Conservation (phyloP, 2,888 invertebrate genomes). For the Vanessa cardui region DNA sequence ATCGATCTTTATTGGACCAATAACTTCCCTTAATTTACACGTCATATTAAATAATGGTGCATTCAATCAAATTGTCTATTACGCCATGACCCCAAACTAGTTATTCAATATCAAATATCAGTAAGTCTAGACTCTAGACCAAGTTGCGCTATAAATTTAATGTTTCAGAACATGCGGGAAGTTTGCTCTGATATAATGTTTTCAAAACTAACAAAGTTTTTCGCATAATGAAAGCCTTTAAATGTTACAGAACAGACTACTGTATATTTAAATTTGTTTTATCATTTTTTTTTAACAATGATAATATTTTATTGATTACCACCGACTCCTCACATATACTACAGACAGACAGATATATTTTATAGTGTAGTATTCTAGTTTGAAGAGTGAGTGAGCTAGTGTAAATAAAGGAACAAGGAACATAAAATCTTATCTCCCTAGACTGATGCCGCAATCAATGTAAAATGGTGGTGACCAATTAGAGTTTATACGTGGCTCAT, state of each 20-base stretch:
- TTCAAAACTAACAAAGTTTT: slow-evolving; percentile 38
- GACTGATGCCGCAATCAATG: too few relatives aligned
- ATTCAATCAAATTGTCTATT: slow-evolving; percentile 4
- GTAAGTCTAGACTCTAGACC: slow-evolving; percentile 46
- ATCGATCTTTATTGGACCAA: background rate
- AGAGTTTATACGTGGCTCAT: too few relatives aligned
- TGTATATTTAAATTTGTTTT: background rate
- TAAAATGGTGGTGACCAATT: too few relatives aligned
- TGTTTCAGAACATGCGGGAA: slow-evolving; percentile 45
- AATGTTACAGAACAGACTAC: slow-evolving; percentile 27
- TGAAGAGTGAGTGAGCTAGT: too few relatives aligned
- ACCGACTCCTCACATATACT: too few relatives aligned
- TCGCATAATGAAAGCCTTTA: slow-evolving; percentile 39
- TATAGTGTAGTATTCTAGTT: too few relatives aligned
- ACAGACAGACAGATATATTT: too few relatives aligned
- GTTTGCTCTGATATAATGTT: slow-evolving; percentile 44
- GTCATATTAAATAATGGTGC: background rate
- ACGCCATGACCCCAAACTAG: slow-evolving; percentile 6
- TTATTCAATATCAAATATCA: slow-evolving; percentile 34
- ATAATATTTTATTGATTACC: too few relatives aligned
- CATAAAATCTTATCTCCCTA: too few relatives aligned
- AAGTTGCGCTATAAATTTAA: slow-evolving; percentile 65
- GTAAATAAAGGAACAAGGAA: too few relatives aligned
- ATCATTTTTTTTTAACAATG: background rate
- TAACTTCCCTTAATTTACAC: background rate